Conservation (phyloP, 2,797 vertebrate species). For the Siniperca undulata region DNA sequence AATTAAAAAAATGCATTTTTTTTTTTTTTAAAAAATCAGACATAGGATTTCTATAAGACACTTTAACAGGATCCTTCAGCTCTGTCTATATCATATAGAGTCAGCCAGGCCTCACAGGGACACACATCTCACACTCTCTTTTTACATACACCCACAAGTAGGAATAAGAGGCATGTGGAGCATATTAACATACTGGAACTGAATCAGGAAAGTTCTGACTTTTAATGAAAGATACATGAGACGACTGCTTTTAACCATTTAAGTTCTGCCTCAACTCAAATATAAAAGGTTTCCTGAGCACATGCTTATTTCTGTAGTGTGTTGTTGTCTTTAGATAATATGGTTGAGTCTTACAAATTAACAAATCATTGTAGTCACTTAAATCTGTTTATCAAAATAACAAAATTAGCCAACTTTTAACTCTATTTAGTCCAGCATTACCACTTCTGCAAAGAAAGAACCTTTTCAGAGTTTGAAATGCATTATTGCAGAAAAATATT, state of each 20-base stretch:
- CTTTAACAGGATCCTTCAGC: conserved; percentile 1
- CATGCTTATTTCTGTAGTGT: background rate
- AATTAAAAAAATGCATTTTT: background rate
- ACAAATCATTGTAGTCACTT: background rate
- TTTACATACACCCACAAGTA: conserved; percentile 25
- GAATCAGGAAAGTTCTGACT: conserved; percentile 63
- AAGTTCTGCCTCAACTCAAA: conserved; percentile 23
- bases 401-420: background rate
- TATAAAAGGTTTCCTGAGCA: conserved; percentile 18
- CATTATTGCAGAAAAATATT: background rate
- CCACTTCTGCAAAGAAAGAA: background rate
- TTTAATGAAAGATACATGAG: conserved; percentile 69
- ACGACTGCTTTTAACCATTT: conserved; percentile 50
- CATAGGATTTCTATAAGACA: conserved; percentile 1
- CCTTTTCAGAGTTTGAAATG: background rate
- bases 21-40: background rate
- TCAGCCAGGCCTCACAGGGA: conserved; percentile 22
- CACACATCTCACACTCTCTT: conserved; percentile 23
- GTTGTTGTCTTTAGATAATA: background rate
- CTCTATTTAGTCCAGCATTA: background rate
- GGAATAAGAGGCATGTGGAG: conserved; percentile 64
- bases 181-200: conserved; percentile 64
- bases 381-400: background rate
- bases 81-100: conserved; percentile 11
- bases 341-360: background rate